These are phyloP conservation scores for Caenorhabditis brenneri DNA, from an alignment of 1,140 invertebrate genomes.

Conservation along the genomic window DNA sequence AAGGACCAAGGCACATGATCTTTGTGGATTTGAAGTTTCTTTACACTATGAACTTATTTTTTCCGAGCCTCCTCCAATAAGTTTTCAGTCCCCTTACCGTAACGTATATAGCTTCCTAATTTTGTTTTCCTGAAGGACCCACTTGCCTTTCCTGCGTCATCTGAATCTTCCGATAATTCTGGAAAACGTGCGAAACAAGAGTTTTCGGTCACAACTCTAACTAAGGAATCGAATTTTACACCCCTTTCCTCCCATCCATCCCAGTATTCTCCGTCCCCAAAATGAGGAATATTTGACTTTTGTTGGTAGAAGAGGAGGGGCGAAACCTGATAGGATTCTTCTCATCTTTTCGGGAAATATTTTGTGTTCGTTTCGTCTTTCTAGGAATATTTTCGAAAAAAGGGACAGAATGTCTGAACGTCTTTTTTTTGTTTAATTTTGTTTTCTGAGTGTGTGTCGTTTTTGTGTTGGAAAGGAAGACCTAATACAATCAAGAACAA, in stretches of 20 bases:
- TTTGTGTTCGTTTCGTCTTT: slow-evolving; percentile 1
- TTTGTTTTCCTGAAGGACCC: background rate
- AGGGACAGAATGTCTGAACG: background rate
- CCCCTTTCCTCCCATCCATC: background rate
- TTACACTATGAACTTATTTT: no score
- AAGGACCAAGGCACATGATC: no score
- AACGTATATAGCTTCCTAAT: no score
- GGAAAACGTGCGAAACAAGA: slow-evolving; percentile 18
- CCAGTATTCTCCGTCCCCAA: background rate
- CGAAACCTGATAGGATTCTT: slow-evolving; percentile 15
- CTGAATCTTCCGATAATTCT: background rate
- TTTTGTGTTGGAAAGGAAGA: no score
- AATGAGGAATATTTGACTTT: slow-evolving; percentile 40
- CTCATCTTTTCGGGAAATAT: background rate
- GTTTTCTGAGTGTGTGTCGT: background rate
- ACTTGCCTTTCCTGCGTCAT: background rate
- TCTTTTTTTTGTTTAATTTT: background rate
- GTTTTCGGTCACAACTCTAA: slow-evolving; percentile 15
- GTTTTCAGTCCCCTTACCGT: background rate
- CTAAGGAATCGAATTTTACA: slow-evolving; percentile 36
- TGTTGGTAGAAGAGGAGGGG: background rate
- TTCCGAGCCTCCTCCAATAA: background rate
- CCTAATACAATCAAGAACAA: no score
- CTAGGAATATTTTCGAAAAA: no score
- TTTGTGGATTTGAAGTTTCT: no score